A percentile compares a stretch with the other conserved stretches of the same genome.
Conservation (phyloP, 2,113 vertebrate genomes). For the Apistogramma diplotaenia region DNA sequence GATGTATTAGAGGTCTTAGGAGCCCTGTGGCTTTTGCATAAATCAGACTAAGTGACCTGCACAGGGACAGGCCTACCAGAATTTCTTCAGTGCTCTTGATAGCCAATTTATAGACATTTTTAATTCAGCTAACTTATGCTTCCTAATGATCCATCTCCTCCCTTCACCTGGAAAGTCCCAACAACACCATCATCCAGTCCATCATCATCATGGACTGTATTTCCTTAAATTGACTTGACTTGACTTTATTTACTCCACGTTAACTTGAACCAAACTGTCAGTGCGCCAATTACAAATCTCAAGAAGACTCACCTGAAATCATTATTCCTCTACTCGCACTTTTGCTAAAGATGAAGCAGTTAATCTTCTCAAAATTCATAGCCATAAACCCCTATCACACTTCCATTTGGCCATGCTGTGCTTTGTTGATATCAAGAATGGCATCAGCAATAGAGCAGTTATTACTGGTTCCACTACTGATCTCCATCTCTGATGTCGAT, state of each 20-base stretch:
- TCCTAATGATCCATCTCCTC: background rate
- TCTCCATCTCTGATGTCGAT: background rate
- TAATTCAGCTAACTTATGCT: too few species aligned
- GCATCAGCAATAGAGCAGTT: background rate
- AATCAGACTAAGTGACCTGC: too few species aligned
- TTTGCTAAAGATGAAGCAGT: fast-evolving
- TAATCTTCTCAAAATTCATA: background rate
- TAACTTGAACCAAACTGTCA: too few species aligned
- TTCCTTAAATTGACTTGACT: background rate
- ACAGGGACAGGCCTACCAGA: too few species aligned
- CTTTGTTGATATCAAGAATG: background rate
- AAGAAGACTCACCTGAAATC: background rate
- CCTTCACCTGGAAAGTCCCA: background rate
- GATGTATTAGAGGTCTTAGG: too few species aligned
- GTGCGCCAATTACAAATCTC: background rate
- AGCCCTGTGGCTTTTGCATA: too few species aligned
- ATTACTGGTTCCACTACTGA: background rate
- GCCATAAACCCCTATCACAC: background rate
- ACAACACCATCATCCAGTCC: background rate
- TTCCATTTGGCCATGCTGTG: background rate
- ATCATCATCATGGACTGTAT: background rate
- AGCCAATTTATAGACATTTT: too few species aligned
- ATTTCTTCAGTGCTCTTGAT: too few species aligned
- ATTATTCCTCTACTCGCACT: background rate
- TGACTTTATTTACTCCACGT: background rate